Percentiles rank a stretch among this genome's conserved stretches.
Conservation (phyloP, 2,797 vertebrate species). For the Hydrocynus forskahlii region DNA sequence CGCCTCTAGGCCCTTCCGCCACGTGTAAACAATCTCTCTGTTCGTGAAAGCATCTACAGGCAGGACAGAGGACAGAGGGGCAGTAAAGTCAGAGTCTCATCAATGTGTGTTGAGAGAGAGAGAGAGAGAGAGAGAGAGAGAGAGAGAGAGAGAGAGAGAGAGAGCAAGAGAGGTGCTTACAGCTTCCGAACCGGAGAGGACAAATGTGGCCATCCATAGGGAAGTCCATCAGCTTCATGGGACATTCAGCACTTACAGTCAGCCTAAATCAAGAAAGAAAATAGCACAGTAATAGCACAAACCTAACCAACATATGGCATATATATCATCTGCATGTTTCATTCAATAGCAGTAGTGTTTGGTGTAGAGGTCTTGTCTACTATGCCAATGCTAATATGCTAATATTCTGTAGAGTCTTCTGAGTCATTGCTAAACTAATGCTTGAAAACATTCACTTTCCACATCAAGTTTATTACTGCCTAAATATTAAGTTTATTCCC, state of each 20-base stretch:
- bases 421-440: too few relatives aligned
- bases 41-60: conserved; percentile 80
- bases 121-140: neutral
- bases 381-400: too few relatives aligned
- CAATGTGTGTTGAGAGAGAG: too few relatives aligned
- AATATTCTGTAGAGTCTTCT: too few relatives aligned
- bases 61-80: neutral
- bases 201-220: conserved; percentile 84
- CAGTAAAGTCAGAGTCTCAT: neutral
- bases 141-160: neutral
- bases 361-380: too few relatives aligned
- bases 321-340: too few relatives aligned
- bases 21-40: conserved; percentile 81
- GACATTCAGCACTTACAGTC: conserved; percentile 80
- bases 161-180: conserved; percentile 64
- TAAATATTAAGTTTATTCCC: too few relatives aligned
- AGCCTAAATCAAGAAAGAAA: conserved; percentile 63
- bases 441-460: too few relatives aligned
- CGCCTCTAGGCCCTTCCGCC: conserved; percentile 76
- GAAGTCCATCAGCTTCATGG: conserved; percentile 80
- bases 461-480: too few relatives aligned
- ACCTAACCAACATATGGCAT: too few relatives aligned
- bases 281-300: neutral
- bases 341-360: too few relatives aligned
- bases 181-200: conserved; percentile 84